Evolutionary conservation across 1,140 invertebrate genomes (phyloP).

Genomic region (Ceratina calcarata): DNA sequence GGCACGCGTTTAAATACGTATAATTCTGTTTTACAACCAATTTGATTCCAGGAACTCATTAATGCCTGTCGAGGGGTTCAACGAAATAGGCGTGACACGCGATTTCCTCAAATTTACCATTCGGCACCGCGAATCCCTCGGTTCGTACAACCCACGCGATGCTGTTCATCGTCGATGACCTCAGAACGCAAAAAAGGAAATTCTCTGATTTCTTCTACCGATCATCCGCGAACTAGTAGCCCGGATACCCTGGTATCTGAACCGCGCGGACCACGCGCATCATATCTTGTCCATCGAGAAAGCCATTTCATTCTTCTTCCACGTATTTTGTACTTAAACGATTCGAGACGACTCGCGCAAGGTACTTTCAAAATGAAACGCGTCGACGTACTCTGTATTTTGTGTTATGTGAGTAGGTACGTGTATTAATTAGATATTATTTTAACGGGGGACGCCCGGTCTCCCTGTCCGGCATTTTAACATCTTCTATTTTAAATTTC

Average conservation of each 20-base stretch:
- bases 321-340: constrained; percentile 59
- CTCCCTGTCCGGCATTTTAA: constrained; percentile 38
- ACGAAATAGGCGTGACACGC: constrained; percentile 23
- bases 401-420: constrained; percentile 48
- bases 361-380: constrained; percentile 56
- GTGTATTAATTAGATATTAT: constrained; percentile 17
- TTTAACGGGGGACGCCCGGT: constrained; percentile 39
- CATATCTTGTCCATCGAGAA: constrained; percentile 33
- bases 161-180: constrained; percentile 7
- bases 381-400: constrained; percentile 52
- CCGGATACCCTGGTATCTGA: constrained; percentile 41
- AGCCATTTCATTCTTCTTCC: not conserved
- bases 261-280: constrained; percentile 38
- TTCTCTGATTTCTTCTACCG: constrained; percentile 18
- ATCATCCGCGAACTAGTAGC: constrained; percentile 35
- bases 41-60: constrained; percentile 40
- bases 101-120: constrained; percentile 27
- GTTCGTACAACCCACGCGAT: constrained; percentile 21
- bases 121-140: constrained; percentile 20
- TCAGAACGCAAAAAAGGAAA: constrained; percentile 28
- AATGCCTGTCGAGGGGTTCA: constrained; percentile 25
- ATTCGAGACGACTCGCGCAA: constrained; percentile 62
- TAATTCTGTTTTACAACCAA: constrained; percentile 12
- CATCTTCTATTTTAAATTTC: constrained; percentile 40
- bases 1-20: constrained; percentile 8